Percentiles rank a stretch among this genome's conserved stretches.
Evolutionary conservation across 2,888 invertebrate genomes (phyloP).

Genomic region (Gibbula magus): DNA sequence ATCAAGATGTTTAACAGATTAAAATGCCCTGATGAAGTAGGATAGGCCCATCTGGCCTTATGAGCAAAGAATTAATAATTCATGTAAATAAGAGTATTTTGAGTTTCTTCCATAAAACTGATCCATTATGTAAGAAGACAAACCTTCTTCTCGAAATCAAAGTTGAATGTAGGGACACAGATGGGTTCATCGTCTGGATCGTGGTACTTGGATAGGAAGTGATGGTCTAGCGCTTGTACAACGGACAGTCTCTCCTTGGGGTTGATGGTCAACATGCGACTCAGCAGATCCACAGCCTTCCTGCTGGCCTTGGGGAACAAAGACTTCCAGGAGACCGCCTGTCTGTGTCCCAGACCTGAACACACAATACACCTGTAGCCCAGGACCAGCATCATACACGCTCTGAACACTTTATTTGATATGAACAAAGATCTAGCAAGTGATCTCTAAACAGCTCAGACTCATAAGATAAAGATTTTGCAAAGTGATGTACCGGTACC

Average conservation of each 20-base stretch:
- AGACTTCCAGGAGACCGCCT: slow-evolving; percentile 70
- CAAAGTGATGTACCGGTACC: too few relatives aligned
- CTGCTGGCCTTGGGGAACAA: slow-evolving; percentile 75
- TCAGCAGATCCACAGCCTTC: slow-evolving; percentile 73
- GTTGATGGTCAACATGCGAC: slow-evolving; percentile 72
- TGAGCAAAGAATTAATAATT: too few relatives aligned
- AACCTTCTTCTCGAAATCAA: slow-evolving; percentile 73
- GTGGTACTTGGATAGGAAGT: slow-evolving; percentile 76
- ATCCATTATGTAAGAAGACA: not conserved
- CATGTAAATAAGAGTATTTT: too few relatives aligned
- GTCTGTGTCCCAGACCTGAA: slow-evolving; percentile 61
- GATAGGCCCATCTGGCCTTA: too few relatives aligned
- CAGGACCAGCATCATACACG: too few relatives aligned
- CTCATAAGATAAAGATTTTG: not conserved
- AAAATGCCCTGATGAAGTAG: too few relatives aligned
- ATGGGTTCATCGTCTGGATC: slow-evolving; percentile 75
- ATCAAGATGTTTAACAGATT: too few relatives aligned
- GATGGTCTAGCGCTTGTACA: slow-evolving; percentile 75
- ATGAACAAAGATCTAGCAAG: not conserved
- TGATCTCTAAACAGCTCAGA: not conserved
- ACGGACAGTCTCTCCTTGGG: slow-evolving; percentile 75
- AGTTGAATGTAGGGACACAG: slow-evolving; percentile 72
- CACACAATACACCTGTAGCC: too few relatives aligned
- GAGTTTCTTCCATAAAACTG: too few relatives aligned
- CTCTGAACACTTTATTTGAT: too few relatives aligned